A percentile compares a stretch with the other conserved stretches of the same genome.
phyloP scores from a whole-genome alignment of 2,113 vertebrate genomes.

The Oreochromis tanganicae region DNA sequence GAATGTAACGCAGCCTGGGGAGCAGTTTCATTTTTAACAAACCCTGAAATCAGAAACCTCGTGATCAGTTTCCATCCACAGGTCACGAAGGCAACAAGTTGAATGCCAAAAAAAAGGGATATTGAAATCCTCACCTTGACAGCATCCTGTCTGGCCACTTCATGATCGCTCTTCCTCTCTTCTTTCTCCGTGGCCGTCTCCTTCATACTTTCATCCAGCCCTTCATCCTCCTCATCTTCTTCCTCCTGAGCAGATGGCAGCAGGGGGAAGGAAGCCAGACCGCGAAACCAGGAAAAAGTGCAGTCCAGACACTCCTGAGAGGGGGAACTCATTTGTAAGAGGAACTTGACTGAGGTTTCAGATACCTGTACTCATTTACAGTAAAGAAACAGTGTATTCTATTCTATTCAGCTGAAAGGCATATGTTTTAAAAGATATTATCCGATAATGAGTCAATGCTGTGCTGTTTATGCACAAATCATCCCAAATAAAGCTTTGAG shows the following conservation, averaged over 20 bases:
- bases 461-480: not conserved
- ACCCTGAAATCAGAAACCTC: conserved; percentile 69
- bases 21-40: conserved; percentile 89
- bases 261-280: conserved; percentile 80
- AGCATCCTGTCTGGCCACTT: conserved; percentile 82
- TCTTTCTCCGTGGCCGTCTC: conserved; percentile 74
- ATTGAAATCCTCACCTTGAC: conserved; percentile 77
- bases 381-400: not conserved
- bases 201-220: conserved; percentile 67
- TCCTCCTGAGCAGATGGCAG: conserved; percentile 76
- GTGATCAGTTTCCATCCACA: not conserved
- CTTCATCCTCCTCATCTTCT: conserved; percentile 77
- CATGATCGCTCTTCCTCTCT: conserved; percentile 78
- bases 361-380: not conserved
- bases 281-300: conserved; percentile 88
- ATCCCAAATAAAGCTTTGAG: not conserved
- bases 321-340: not conserved
- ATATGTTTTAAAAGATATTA: not conserved
- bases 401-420: not conserved
- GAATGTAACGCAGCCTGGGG: conserved; percentile 86
- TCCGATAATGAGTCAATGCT: not conserved
- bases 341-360: not conserved
- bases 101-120: not conserved
- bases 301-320: conserved; percentile 83
- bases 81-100: rapidly evolving